Percentiles rank a stretch among this genome's conserved stretches.
Conservation (phyloP, 92 coral and sea anemone genomes). For the Phenganax subtilis region DNA sequence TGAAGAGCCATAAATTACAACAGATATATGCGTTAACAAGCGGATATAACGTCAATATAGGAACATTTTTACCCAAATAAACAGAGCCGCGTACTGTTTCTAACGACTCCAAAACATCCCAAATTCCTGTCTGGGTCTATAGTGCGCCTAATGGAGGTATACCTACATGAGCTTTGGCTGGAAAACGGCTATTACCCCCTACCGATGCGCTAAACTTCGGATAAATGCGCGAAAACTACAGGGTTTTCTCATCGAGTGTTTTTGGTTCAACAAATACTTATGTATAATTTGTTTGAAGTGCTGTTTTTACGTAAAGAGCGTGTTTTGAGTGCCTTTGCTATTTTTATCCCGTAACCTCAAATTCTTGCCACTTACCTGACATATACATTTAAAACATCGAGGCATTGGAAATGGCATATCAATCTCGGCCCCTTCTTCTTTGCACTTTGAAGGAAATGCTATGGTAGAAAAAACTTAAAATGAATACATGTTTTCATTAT, state of each 20-base stretch:
- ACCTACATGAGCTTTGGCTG: neutral
- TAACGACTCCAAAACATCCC: neutral
- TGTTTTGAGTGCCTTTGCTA: neutral
- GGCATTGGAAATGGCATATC: neutral
- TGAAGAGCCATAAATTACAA: constrained; percentile 21
- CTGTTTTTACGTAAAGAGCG: neutral
- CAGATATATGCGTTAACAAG: neutral
- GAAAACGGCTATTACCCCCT: constrained; percentile 10
- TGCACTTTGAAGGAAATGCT: constrained; percentile 16
- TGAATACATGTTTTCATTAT: neutral
- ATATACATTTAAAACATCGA: constrained; percentile 19
- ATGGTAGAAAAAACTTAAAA: neutral
- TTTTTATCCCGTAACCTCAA: neutral
- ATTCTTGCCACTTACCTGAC: constrained; percentile 22
- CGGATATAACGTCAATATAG: constrained; percentile 12
- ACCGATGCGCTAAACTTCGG: constrained; percentile 2
- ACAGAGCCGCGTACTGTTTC: neutral
- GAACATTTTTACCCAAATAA: constrained; percentile 11
- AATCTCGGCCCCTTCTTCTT: constrained; percentile 13
- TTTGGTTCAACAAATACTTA: constrained; percentile 13
- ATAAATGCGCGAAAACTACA: constrained; percentile 13
- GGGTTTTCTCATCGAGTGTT: constrained; percentile 1
- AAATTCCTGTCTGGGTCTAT: neutral
- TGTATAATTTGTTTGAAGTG: constrained; percentile 33
- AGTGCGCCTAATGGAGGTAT: neutral